Evolutionary conservation across 2,888 invertebrate genomes (phyloP).

Genomic region (Sphaerophoria taeniata): DNA sequence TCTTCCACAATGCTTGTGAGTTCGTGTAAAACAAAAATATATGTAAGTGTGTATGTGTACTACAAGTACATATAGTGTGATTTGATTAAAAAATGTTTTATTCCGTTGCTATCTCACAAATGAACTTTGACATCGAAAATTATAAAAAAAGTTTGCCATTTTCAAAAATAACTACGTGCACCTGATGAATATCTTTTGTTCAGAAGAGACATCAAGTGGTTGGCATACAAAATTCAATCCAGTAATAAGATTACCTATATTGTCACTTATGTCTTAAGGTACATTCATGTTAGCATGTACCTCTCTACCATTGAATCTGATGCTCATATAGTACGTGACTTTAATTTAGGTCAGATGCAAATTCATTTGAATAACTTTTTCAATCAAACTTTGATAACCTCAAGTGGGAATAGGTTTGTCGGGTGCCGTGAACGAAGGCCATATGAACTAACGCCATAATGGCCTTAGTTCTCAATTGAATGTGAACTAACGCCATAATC

Average conservation of each 20-base stretch:
- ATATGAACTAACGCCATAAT: too few species aligned
- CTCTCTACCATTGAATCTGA: too few species aligned
- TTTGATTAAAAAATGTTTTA: too few species aligned
- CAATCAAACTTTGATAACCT: constrained; percentile 65
- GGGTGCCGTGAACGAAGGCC: neutral
- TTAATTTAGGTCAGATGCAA: constrained; percentile 72
- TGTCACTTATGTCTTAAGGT: neutral
- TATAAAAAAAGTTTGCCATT: neutral
- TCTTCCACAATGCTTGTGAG: too few species aligned
- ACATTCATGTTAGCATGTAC: constrained; percentile 2
- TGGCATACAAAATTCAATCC: neutral
- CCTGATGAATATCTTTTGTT: neutral
- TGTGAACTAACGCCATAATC: too few species aligned
- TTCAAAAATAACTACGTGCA: neutral
- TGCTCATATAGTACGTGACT: constrained; percentile 47
- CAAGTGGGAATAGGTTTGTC: constrained; percentile 51
- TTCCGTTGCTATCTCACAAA: too few species aligned
- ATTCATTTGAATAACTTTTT: constrained; percentile 71
- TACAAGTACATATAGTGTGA: too few species aligned
- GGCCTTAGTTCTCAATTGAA: too few species aligned
- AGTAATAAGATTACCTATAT: neutral
- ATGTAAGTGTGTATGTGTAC: too few species aligned
- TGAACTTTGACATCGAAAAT: too few species aligned
- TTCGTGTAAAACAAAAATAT: too few species aligned
- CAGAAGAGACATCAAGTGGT: neutral